These are phyloP conservation scores for Paramuricea clavata DNA, from an alignment of 92 coral and sea anemone genomes.

Conservation along the genomic window DNA sequence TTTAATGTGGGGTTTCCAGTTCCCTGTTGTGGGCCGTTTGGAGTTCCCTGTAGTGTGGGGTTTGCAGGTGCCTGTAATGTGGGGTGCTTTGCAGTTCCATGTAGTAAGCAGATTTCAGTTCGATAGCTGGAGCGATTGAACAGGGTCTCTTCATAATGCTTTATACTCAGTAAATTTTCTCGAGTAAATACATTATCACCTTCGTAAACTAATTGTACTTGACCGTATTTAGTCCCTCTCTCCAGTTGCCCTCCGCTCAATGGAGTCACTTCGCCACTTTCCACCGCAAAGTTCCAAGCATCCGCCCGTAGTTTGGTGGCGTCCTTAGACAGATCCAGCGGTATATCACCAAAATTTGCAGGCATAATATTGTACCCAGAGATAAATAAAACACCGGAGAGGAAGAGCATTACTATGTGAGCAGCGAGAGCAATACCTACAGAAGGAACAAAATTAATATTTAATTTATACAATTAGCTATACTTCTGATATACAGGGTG, in stretches of 20 bases:
- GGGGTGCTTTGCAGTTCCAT: too few species aligned
- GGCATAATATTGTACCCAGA: constrained; percentile 78
- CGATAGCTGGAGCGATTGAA: constrained; percentile 70
- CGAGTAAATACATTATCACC: constrained; percentile 68
- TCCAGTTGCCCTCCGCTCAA: constrained; percentile 46
- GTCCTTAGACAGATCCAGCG: constrained; percentile 71
- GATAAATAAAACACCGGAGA: constrained; percentile 56
- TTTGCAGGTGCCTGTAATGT: too few species aligned
- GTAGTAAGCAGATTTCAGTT: constrained; percentile 65
- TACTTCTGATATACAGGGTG: too few species aligned
- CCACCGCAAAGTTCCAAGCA: constrained; percentile 72
- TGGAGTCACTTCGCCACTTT: constrained; percentile 66
- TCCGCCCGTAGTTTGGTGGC: constrained; percentile 75
- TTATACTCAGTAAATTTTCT: constrained; percentile 63
- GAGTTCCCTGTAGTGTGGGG: too few species aligned
- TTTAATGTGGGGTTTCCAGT: too few species aligned
- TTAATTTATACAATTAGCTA: background rate
- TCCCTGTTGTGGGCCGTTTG: too few species aligned
- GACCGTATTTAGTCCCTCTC: constrained; percentile 62
- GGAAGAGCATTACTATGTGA: constrained; percentile 62
- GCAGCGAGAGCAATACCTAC: constrained; percentile 71
- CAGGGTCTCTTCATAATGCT: constrained; percentile 58
- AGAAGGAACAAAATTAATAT: background rate
- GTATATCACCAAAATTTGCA: constrained; percentile 67
- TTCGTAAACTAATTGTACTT: constrained; percentile 71